These are phyloP conservation scores for Cervus canadensis DNA, from an alignment of 2,113 vertebrate genomes.

Conservation along the genomic window DNA sequence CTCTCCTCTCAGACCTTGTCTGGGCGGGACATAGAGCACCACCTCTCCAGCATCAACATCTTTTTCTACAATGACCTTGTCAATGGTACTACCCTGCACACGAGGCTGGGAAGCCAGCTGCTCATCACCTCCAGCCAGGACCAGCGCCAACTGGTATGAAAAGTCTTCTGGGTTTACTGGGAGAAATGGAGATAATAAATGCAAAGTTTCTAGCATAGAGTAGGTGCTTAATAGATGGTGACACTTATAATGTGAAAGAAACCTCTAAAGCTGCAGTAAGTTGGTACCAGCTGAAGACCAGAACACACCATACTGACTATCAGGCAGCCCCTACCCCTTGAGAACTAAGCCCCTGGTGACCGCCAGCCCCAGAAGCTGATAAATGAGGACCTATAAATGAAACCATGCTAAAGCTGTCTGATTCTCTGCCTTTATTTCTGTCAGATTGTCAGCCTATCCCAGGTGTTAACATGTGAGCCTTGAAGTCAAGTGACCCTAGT, in stretches of 20 bases:
- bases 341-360: neutral
- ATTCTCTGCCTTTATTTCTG: neutral
- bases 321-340: too few species aligned
- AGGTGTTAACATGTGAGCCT: neutral
- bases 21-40: slow-evolving; percentile 89
- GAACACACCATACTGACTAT: neutral
- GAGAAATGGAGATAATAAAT: neutral
- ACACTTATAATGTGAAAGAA: neutral
- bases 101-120: slow-evolving; percentile 85
- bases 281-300: fast-evolving
- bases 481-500: neutral
- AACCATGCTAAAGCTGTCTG: neutral
- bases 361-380: neutral
- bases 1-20: slow-evolving; percentile 85
- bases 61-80: slow-evolving; percentile 84
- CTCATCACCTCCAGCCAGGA: slow-evolving; percentile 80
- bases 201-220: neutral
- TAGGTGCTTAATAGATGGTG: neutral
- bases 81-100: slow-evolving; percentile 86
- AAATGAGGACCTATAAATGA: neutral
- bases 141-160: neutral
- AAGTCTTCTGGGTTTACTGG: neutral
- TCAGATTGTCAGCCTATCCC: neutral
- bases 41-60: slow-evolving; percentile 82
- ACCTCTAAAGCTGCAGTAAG: neutral